A percentile compares a stretch with the other conserved stretches of the same genome.
Conservation (phyloP, 1,140 invertebrate species). For the Apis florea region DNA sequence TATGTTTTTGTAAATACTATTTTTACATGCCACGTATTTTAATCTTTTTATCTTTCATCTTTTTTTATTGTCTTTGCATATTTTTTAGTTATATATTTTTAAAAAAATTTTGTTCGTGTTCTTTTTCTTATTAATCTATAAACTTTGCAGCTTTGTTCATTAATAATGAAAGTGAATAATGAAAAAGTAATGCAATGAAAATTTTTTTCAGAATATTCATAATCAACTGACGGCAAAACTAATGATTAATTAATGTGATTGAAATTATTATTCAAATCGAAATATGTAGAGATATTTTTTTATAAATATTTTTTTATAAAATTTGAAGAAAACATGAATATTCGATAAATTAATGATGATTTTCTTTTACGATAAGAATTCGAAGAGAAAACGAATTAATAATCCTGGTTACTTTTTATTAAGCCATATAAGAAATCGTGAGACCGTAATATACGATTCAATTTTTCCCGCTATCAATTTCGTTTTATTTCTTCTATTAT, state of each 20-base stretch:
- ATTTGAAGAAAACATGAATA: background rate
- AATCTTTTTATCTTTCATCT: background rate
- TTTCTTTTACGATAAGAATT: background rate
- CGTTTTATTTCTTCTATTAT: too few relatives aligned
- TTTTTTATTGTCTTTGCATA: background rate
- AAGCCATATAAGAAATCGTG: background rate
- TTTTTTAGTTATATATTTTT: too few relatives aligned
- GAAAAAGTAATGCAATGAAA: too few relatives aligned
- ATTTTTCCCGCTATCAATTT: too few relatives aligned
- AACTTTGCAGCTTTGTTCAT: too few relatives aligned
- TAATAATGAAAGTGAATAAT: too few relatives aligned
- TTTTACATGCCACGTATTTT: background rate
- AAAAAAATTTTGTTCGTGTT: too few relatives aligned
- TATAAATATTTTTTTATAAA: background rate
- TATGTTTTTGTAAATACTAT: background rate
- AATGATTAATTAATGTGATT: too few relatives aligned
- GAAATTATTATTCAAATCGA: background rate
- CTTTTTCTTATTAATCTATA: too few relatives aligned
- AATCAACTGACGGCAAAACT: background rate
- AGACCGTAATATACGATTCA: background rate
- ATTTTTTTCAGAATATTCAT: background rate
- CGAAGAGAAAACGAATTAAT: background rate
- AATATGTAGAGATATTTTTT: background rate
- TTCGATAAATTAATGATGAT: background rate
- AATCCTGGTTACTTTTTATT: background rate